Conservation (phyloP, 2,113 vertebrate species). For the Melanerpes aurifrons region DNA sequence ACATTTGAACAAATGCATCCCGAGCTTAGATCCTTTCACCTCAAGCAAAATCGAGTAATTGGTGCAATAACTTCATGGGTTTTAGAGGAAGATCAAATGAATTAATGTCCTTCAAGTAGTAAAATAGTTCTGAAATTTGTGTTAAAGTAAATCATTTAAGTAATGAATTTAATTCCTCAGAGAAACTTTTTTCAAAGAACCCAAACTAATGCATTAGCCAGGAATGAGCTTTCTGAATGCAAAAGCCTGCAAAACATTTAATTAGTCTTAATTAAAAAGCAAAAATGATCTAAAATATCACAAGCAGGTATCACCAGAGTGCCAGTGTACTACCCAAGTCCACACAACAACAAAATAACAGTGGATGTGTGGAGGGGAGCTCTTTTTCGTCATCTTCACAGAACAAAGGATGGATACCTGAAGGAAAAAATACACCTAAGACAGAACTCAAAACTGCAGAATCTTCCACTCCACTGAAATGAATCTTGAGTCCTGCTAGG, state of each 20-base stretch:
- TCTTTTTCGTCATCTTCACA: not conserved
- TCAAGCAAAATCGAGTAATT: slow-evolving; percentile 61
- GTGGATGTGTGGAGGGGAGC: not conserved
- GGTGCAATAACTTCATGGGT: slow-evolving; percentile 24
- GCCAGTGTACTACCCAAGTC: not conserved
- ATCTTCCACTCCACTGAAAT: not conserved
- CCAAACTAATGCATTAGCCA: not conserved
- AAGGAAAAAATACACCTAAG: not conserved
- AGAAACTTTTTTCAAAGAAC: not conserved
- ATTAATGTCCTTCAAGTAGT: slow-evolving; percentile 43
- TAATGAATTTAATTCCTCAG: slow-evolving; percentile 21
- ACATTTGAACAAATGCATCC: slow-evolving; percentile 9
- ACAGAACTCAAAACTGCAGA: not conserved
- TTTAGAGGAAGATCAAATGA: slow-evolving; percentile 54
- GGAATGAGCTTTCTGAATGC: not conserved
- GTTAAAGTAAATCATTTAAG: slow-evolving; percentile 27
- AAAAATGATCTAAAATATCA: not conserved
- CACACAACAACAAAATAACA: not conserved
- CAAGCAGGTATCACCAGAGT: not conserved
- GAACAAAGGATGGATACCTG: not conserved
- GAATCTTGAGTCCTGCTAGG: not conserved
- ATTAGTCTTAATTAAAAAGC: not conserved
- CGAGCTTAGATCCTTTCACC: slow-evolving; percentile 39
- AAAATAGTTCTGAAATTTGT: not conserved
- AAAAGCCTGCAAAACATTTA: not conserved